Evolutionary conservation across 2,113 vertebrate genomes (phyloP).

Genomic region (Natator depressus): DNA sequence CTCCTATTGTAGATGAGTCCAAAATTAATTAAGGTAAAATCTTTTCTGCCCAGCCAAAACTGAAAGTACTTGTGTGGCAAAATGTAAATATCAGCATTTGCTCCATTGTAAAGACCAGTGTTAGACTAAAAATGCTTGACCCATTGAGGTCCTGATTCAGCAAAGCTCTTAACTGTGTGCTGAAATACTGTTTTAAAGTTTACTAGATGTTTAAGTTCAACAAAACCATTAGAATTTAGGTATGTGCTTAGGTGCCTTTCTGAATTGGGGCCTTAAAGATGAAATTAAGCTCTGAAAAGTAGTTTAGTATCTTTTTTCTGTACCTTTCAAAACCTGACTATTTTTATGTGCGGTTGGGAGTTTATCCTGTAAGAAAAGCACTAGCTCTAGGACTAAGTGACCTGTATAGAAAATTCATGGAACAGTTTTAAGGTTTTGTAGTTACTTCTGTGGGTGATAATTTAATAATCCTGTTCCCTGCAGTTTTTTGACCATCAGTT

Average conservation of each 20-base stretch:
- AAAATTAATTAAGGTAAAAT: background rate
- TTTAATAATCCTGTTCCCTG: background rate
- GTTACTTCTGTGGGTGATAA: background rate
- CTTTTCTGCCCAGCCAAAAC: background rate
- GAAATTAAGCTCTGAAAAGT: background rate
- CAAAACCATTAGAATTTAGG: background rate
- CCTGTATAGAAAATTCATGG: background rate
- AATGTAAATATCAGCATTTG: background rate
- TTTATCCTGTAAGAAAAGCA: background rate
- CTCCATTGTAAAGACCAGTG: background rate
- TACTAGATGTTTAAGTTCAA: background rate
- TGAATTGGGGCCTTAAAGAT: background rate
- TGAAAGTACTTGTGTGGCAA: background rate
- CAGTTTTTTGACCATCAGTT: background rate
- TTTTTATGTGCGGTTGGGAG: background rate
- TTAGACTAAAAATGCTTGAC: background rate
- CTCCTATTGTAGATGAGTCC: background rate
- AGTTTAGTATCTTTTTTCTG: background rate
- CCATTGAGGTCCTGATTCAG: background rate
- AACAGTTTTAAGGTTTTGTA: background rate
- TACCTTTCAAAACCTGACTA: background rate
- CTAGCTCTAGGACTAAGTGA: background rate
- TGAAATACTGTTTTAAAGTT: background rate
- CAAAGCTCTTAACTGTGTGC: fast-evolving
- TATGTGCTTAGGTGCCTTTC: background rate